Evolutionary conservation across 2,113 vertebrate genomes (phyloP).

Genomic region (Riparia riparia): DNA sequence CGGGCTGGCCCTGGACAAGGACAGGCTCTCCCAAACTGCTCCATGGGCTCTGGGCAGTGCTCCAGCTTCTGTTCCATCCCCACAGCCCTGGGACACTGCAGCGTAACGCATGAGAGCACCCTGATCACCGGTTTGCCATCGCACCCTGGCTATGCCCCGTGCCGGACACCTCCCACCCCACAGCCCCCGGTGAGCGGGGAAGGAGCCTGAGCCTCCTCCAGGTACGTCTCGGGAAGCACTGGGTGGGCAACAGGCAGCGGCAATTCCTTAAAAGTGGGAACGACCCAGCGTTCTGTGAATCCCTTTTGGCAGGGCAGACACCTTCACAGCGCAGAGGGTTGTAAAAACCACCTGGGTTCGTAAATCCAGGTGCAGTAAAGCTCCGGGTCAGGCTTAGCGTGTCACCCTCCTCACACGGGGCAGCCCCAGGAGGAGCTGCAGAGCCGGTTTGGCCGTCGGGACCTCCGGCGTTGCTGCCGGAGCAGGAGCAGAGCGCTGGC

Average conservation of each 20-base stretch:
- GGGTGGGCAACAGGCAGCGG: fast-evolving
- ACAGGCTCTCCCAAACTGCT: neutral
- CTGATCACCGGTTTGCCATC: neutral
- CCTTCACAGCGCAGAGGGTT: neutral
- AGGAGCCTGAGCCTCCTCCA: conserved; percentile 8
- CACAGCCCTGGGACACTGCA: neutral
- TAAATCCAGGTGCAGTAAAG: neutral
- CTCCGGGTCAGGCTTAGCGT: fast-evolving
- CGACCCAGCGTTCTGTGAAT: fast-evolving
- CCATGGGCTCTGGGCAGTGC: fast-evolving
- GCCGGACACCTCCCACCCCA: neutral
- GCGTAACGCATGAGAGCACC: fast-evolving
- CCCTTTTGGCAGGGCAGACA: neutral
- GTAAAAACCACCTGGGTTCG: neutral
- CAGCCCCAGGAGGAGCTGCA: neutral
- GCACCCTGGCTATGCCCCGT: neutral
- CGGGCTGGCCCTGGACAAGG: fast-evolving
- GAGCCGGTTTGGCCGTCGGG: neutral
- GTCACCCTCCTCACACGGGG: fast-evolving
- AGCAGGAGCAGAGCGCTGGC: neutral
- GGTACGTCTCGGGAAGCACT: fast-evolving
- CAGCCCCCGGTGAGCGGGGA: neutral
- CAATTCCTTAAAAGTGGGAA: neutral
- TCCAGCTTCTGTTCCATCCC: neutral
- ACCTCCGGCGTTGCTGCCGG: fast-evolving